Evolutionary conservation across 2,113 vertebrate genomes (phyloP).

Genomic region (Eublepharis macularius): DNA sequence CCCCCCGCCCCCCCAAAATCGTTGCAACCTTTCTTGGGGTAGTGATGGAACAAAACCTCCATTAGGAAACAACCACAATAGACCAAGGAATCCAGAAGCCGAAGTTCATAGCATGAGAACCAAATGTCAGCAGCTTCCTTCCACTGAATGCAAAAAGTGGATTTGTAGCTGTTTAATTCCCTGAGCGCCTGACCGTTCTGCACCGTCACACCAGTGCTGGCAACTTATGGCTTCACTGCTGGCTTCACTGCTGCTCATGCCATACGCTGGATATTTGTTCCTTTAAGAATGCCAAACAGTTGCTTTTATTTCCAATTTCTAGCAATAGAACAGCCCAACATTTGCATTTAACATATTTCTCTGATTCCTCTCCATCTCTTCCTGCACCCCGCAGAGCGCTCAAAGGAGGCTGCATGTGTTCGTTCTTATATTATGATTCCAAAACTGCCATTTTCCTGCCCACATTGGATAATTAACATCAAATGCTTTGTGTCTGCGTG

Average conservation of each 20-base stretch:
- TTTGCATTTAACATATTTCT: not conserved
- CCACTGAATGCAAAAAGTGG: not conserved
- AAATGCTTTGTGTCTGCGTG: not conserved
- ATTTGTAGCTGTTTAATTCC: not conserved
- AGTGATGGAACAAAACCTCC: too few species aligned
- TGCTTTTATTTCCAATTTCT: not conserved
- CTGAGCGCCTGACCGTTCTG: not conserved
- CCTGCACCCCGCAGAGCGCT: not conserved
- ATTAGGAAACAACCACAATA: too few species aligned
- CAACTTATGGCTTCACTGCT: not conserved
- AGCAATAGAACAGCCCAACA: not conserved
- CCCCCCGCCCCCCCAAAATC: too few species aligned
- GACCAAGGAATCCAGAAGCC: too few species aligned
- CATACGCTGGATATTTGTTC: not conserved
- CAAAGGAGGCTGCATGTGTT: not conserved
- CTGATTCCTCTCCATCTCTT: not conserved
- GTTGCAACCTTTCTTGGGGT: too few species aligned
- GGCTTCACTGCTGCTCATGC: too few species aligned
- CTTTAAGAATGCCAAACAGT: not conserved
- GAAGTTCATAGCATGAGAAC: too few species aligned
- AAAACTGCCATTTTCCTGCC: not conserved
- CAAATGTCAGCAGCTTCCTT: too few species aligned
- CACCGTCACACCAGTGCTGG: not conserved
- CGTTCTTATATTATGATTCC: not conserved
- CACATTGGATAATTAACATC: slow-evolving; percentile 2